Percentiles rank a stretch among this genome's conserved stretches.
Evolutionary conservation across 64 coral and sea anemone genomes (phyloP).

Genomic region (Montipora efflorescens): DNA sequence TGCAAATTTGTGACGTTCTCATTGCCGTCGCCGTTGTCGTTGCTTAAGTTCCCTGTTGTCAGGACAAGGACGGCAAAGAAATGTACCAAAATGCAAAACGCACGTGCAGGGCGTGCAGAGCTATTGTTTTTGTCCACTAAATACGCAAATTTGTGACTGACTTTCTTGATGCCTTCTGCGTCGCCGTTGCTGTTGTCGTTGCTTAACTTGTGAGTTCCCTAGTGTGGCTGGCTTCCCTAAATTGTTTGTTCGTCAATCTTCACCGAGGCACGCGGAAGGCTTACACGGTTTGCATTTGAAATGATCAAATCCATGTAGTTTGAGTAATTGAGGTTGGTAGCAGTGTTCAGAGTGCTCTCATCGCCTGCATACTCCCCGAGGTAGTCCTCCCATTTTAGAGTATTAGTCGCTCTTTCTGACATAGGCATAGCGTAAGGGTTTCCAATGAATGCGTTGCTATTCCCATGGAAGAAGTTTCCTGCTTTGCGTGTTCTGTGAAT

Average conservation of each 20-base stretch:
- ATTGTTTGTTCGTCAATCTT: not conserved
- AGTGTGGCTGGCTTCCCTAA: not conserved
- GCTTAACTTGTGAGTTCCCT: too few relatives aligned
- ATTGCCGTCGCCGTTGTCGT: too few relatives aligned
- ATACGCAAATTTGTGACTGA: too few relatives aligned
- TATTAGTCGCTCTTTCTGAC: not conserved
- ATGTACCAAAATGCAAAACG: too few relatives aligned
- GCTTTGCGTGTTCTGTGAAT: not conserved
- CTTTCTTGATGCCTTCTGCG: too few relatives aligned
- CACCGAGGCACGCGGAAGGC: not conserved
- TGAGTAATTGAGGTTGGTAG: not conserved
- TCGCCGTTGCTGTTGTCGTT: too few relatives aligned
- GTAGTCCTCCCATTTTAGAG: conserved; percentile 9
- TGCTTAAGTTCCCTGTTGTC: too few relatives aligned
- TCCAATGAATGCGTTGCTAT: not conserved
- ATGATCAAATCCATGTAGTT: conserved; percentile 32
- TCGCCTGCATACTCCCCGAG: not conserved
- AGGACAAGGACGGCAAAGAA: too few relatives aligned
- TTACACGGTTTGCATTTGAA: not conserved
- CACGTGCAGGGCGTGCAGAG: too few relatives aligned
- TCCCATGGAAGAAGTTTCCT: not conserved
- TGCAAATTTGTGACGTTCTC: too few relatives aligned
- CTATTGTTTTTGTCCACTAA: too few relatives aligned
- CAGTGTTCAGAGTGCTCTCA: not conserved
- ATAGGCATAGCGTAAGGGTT: not conserved